phyloP scores from a whole-genome alignment of 2,113 vertebrate genomes.

The Manacus vitellinus region DNA sequence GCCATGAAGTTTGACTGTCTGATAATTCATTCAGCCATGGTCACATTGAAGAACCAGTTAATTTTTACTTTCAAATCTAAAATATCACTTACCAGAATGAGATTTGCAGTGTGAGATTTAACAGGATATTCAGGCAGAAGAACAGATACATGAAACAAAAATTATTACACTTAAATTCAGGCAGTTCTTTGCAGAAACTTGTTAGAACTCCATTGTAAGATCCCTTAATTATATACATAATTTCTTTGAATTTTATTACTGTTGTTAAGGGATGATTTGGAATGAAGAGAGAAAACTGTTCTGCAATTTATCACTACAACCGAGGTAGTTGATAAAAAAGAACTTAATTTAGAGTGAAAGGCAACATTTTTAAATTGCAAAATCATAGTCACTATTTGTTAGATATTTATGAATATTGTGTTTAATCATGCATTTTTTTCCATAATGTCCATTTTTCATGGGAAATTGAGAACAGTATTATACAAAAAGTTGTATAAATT shows the following conservation, averaged over 20 bases:
- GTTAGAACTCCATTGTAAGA: not conserved
- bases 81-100: not conserved
- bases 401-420: not conserved
- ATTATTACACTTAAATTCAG: not conserved
- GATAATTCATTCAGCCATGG: not conserved
- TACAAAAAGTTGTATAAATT: not conserved
- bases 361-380: not conserved
- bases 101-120: not conserved
- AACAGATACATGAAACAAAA: not conserved
- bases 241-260: not conserved
- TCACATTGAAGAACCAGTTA: not conserved
- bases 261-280: not conserved
- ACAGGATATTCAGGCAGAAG: not conserved
- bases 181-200: not conserved
- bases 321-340: not conserved
- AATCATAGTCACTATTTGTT: not conserved
- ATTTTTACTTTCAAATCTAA: not conserved
- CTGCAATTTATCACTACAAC: not conserved
- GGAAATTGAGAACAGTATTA: not conserved
- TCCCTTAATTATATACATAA: not conserved
- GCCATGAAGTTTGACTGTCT: not conserved
- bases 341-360: not conserved
- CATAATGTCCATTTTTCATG: not conserved
- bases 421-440: not conserved
- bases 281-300: not conserved